Percentiles rank a stretch among this genome's conserved stretches.
phyloP scores from a whole-genome alignment of 2,113 vertebrate species.

The Tetrax tetrax region DNA sequence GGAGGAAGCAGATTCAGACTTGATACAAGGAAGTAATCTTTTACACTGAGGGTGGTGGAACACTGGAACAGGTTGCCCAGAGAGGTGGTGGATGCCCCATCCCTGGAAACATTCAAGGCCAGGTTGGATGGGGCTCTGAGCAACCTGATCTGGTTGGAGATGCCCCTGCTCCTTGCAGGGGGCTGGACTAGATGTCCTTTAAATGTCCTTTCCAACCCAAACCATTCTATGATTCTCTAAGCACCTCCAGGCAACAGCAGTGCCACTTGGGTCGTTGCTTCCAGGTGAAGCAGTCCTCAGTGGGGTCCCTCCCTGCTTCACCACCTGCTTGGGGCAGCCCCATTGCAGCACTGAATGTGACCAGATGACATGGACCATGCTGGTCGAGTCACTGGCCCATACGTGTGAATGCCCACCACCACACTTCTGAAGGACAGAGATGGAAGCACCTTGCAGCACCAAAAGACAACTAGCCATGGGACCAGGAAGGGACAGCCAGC shows the following conservation, averaged over 20 bases:
- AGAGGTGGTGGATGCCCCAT: too few relatives aligned
- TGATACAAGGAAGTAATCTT: too few relatives aligned
- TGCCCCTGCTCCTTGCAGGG: too few relatives aligned
- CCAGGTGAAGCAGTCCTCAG: rapidly evolving
- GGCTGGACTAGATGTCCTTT: too few relatives aligned
- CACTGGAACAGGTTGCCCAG: too few relatives aligned
- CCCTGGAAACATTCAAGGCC: too few relatives aligned
- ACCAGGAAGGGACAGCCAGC: not conserved
- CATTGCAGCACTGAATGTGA: rapidly evolving
- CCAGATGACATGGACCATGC: rapidly evolving
- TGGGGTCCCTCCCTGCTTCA: not conserved
- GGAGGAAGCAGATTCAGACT: too few relatives aligned
- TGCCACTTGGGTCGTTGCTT: rapidly evolving
- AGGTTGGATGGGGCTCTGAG: too few relatives aligned
- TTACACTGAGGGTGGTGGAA: too few relatives aligned
- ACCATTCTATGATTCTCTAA: not conserved
- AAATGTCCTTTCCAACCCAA: too few relatives aligned
- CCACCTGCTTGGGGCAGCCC: rapidly evolving
- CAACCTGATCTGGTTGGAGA: too few relatives aligned
- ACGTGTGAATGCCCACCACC: rapidly evolving
- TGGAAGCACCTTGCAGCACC: rapidly evolving
- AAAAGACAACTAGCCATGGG: rapidly evolving
- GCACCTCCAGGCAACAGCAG: rapidly evolving
- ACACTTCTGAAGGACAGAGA: not conserved
- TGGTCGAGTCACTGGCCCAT: rapidly evolving